Conservation (phyloP, 1,140 invertebrate species). For the Pachypeltis micranthus region DNA sequence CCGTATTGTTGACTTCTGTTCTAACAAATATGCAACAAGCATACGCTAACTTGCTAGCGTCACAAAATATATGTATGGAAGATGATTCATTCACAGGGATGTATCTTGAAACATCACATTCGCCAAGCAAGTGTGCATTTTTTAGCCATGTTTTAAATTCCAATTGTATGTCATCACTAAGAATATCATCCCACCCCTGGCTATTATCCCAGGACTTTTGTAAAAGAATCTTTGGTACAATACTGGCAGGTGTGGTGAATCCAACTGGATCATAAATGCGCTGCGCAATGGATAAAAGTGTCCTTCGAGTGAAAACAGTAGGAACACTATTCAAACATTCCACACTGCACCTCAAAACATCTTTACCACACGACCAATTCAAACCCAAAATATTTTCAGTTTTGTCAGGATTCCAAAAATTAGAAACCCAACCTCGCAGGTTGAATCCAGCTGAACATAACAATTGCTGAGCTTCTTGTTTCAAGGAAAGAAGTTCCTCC, state of each 20-base stretch:
- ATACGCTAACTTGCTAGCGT: background rate
- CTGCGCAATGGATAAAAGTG: background rate
- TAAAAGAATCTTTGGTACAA: background rate
- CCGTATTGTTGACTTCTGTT: background rate
- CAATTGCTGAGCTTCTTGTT: background rate
- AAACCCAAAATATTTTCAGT: background rate
- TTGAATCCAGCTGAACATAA: background rate
- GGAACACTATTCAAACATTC: background rate
- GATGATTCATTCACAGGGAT: background rate
- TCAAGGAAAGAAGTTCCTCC: background rate
- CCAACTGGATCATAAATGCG: background rate
- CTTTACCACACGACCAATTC: background rate
- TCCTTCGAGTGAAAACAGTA: background rate
- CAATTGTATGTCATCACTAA: background rate
- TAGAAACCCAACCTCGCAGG: conserved; percentile 5
- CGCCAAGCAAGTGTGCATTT: background rate
- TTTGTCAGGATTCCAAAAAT: background rate
- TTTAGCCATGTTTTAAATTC: background rate
- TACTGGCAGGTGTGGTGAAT: background rate
- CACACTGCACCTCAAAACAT: background rate
- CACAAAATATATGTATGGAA: background rate
- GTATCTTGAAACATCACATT: background rate
- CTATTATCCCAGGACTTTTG: background rate
- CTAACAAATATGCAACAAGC: background rate
- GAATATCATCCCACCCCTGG: background rate